A percentile compares a stretch with the other conserved stretches of the same genome.
Conservation (phyloP, 1,140 invertebrate species). For the Sarcophaga bullata region DNA sequence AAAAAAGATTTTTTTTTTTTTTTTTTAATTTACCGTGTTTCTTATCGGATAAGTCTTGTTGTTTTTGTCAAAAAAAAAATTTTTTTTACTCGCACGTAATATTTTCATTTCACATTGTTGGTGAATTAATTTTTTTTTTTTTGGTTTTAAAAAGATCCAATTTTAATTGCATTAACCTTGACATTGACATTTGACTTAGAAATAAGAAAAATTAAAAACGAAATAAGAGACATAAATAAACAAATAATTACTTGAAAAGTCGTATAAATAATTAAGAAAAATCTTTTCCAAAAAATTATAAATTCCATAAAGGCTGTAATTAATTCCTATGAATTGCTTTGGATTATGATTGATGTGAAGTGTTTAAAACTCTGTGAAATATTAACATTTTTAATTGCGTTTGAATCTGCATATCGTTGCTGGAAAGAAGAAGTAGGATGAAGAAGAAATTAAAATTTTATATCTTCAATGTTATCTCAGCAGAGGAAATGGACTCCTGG, state of each 20-base stretch:
- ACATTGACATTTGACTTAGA: slow-evolving; percentile 21
- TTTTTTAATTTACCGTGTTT: too few relatives aligned
- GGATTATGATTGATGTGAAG: too few relatives aligned
- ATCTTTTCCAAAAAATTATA: too few relatives aligned
- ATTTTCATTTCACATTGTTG: not conserved
- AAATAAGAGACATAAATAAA: not conserved
- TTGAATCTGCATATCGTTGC: too few relatives aligned
- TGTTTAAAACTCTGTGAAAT: too few relatives aligned
- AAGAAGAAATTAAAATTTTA: too few relatives aligned
- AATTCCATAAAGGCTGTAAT: too few relatives aligned
- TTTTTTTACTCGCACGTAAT: not conserved
- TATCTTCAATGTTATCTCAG: too few relatives aligned
- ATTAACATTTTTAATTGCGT: too few relatives aligned
- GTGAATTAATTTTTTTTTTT: not conserved
- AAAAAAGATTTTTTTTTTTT: not conserved
- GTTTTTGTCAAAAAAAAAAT: not conserved
- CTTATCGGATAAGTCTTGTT: not conserved
- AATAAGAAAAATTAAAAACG: not conserved
- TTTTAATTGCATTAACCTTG: slow-evolving; percentile 45
- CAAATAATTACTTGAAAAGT: not conserved
- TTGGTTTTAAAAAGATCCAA: slow-evolving; percentile 22
- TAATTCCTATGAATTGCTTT: too few relatives aligned
- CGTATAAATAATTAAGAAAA: not conserved
- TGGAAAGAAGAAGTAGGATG: too few relatives aligned
- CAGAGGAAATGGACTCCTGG: too few relatives aligned